Evolutionary conservation across 2,888 invertebrate species (phyloP), one percentile per base, ranked within the genome.

Genomic region (Lycocerus yunnanus): DNA sequence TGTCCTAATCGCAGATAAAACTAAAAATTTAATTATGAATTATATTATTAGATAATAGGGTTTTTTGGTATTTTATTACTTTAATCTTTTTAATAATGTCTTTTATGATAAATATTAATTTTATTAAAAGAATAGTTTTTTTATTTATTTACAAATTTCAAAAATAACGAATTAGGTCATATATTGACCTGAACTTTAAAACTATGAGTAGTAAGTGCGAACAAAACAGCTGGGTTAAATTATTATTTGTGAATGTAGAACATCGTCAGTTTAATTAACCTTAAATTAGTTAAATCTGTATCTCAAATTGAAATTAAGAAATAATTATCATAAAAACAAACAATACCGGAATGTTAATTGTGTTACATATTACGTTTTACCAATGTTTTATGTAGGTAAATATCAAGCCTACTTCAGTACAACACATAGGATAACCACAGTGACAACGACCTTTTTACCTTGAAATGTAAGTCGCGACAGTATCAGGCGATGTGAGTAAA

Each of bases 381-480:
- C 16, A 11, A 10, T 15, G 15, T 63, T 63, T 61, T n/a, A 20
- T 10, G 21, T 10, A 24, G 21, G 61, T 18, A 63, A 63, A 43
- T 43, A 43, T 43, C n/a, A 43, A 43, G 15, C 59, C 15, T 15
- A 15, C 10, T 14, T 15, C 15, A 59, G 10, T 63, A 63, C n/a
- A 63, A 1, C 61, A 63, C n/a, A 20, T 16, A 16, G 20, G 61
- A 63, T 20, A 16, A 18, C 61, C n/a, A 18, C 2, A 60, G 66
- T 68, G 72, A 59, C 75, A 75, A 75, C 72, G 75, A 75, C 75
- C 75, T 75, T 72, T n/a, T 75, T 72, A 75, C 75, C 75, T 75
- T 75, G 75, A 72, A 68, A 72, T 69, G 16, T 66, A 72, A 72
- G 75, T 75, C 75, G 69, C 75, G 75, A 75, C 75, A 72, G 65